Evolutionary conservation across 2,797 vertebrate genomes (phyloP).

Genomic region (Alca torda): DNA sequence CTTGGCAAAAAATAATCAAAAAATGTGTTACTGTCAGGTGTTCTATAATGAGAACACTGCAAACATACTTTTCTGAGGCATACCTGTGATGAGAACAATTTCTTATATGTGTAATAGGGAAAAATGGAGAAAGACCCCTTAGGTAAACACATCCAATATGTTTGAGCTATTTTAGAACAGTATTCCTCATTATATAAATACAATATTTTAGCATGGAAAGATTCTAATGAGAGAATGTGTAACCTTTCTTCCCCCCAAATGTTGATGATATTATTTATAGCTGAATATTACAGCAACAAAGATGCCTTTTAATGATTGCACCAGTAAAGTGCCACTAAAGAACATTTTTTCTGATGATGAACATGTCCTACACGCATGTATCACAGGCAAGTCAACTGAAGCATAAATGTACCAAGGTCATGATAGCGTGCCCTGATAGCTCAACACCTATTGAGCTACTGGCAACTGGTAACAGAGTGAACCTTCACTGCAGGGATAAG

Average conservation of each 20-base stretch:
- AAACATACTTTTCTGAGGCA: background rate
- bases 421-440: background rate
- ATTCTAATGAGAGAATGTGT: background rate
- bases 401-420: background rate
- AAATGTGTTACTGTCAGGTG: background rate
- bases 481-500: background rate
- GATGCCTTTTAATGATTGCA: background rate
- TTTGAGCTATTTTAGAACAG: background rate
- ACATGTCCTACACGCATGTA: fast-evolving
- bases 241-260: background rate
- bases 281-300: background rate
- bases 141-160: background rate
- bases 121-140: background rate
- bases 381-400: background rate
- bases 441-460: background rate
- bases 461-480: background rate
- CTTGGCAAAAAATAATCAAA: background rate
- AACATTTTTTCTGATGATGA: background rate
- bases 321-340: background rate
- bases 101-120: background rate
- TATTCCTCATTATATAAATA: background rate
- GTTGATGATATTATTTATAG: background rate
- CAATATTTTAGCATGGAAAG: background rate
- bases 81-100: background rate
- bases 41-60: background rate